Base-by-base conservation (phyloP, 1,140 invertebrate species). In the Leptestheria dahalacensis region DNA sequence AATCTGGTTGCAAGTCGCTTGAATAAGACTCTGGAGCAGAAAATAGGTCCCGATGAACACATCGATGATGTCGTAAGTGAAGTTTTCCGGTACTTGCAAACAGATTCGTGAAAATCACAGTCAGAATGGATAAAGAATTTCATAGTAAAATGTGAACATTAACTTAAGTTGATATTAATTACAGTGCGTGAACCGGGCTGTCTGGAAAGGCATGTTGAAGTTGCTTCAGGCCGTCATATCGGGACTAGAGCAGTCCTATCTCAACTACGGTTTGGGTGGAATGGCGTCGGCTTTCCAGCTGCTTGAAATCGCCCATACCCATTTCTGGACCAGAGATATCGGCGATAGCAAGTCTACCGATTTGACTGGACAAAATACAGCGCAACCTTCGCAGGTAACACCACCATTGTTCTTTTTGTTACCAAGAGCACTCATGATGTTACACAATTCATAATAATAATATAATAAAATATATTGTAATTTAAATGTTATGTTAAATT, bases 161-260 rank as follows among this genome's bases (percentile, higher is more conserved):
- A n/a, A 21, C 29, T 51, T 48, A 47, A 49, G 18, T 57, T 6
- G 18, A 24, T 20, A 60, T 25, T 21, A 1, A 21, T 55, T 11
- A 10, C 66, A 94, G 89, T 91, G 88, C 69, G 73, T 97, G 1
- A 82, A 84, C 50, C 87, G 88, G 68, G 75, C 83, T 2, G 83
- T 97, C 3, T 98, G 92, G 83, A 98, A 98, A 72, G 96, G 95
- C 20, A 95, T 97, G 82, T 72, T 96, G 26, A 95, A 95, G 74
- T 79, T 95, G 62, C 71, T 97, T 33, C 84, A 88, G 73, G 85
- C 91, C 10, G 82, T 95, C 24, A 81, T 91, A 21, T 81, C 83
- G 66, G 97, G 97, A 10, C 75, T 98, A 57, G 92, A 95, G 69
- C 82, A 85, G 61, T 95, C 91, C 1, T 98, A 89, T 69, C 79